phyloP scores from a whole-genome alignment of 2,113 vertebrate species.

The Toxotes chatareus region DNA sequence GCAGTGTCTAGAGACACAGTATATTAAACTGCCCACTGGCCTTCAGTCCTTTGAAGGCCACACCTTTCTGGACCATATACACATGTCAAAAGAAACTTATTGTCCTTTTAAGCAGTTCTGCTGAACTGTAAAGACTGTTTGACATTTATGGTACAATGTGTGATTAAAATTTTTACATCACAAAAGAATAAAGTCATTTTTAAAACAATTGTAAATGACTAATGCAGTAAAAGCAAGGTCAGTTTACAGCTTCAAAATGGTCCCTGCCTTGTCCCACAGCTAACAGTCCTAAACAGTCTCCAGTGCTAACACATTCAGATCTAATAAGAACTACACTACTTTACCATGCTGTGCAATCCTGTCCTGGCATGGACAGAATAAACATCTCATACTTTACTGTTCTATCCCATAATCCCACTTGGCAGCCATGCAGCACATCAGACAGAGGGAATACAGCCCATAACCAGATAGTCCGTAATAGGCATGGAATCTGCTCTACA shows the following conservation, averaged over 20 bases:
- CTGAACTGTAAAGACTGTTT: not conserved
- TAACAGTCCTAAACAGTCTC: not conserved
- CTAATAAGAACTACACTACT: not conserved
- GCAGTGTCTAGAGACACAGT: not conserved
- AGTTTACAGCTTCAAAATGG: not conserved
- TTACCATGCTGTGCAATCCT: conserved; percentile 37
- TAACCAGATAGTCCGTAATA: conserved; percentile 53
- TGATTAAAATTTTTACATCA: not conserved
- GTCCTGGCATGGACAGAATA: conserved; percentile 51
- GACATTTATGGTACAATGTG: not conserved
- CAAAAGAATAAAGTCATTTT: not conserved
- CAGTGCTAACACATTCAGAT: not conserved
- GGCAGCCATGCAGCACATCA: conserved; percentile 66
- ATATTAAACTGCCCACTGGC: too few species aligned
- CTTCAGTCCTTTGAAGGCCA: not conserved
- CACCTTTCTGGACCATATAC: too few species aligned
- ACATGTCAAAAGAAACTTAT: not conserved
- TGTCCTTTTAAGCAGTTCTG: too few species aligned
- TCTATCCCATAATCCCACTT: conserved; percentile 70
- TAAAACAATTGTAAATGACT: not conserved
- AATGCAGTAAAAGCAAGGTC: not conserved
- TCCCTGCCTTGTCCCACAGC: not conserved
- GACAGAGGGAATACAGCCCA: conserved; percentile 43
- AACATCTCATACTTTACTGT: conserved; percentile 70
- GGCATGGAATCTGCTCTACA: conserved; percentile 66